Conservation (phyloP, 2,113 vertebrate species). For the Hypanus sabinus region DNA sequence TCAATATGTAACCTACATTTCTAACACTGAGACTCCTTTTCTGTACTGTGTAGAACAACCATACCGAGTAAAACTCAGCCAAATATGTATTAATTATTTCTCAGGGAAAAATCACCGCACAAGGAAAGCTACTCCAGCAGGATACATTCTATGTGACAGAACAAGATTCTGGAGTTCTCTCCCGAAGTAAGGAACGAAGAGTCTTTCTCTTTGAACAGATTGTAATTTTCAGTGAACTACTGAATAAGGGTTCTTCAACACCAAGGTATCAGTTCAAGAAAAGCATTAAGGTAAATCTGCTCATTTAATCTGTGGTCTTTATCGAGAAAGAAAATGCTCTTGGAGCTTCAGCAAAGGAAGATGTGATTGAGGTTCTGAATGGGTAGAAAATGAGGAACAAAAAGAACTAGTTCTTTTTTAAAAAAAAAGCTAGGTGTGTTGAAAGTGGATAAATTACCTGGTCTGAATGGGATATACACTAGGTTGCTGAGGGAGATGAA, state of each 20-base stretch:
- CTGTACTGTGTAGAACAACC: neutral
- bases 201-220: constrained; percentile 98
- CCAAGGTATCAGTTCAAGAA: constrained; percentile 93
- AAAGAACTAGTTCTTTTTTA: too few relatives aligned
- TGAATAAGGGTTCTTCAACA: constrained; percentile 88
- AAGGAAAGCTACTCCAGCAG: constrained; percentile 94
- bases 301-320: too few relatives aligned
- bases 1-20: neutral
- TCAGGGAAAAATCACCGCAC: constrained; percentile 87
- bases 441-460: too few relatives aligned
- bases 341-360: too few relatives aligned
- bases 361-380: too few relatives aligned
- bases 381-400: too few relatives aligned
- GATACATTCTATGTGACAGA: constrained; percentile 93
- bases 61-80: neutral
- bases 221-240: constrained; percentile 94
- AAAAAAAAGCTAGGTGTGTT: too few relatives aligned
- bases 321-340: too few relatives aligned
- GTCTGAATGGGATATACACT: too few relatives aligned
- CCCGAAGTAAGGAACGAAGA: constrained; percentile 85
- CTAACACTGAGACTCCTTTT: neutral
- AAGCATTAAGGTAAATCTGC: constrained; percentile 81
- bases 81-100: neutral
- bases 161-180: constrained; percentile 81
- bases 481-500: too few relatives aligned